phyloP scores from a whole-genome alignment of 30 jellyfish, hydroid and myxozoan genomes.

The Haliclystus octoradiatus region DNA sequence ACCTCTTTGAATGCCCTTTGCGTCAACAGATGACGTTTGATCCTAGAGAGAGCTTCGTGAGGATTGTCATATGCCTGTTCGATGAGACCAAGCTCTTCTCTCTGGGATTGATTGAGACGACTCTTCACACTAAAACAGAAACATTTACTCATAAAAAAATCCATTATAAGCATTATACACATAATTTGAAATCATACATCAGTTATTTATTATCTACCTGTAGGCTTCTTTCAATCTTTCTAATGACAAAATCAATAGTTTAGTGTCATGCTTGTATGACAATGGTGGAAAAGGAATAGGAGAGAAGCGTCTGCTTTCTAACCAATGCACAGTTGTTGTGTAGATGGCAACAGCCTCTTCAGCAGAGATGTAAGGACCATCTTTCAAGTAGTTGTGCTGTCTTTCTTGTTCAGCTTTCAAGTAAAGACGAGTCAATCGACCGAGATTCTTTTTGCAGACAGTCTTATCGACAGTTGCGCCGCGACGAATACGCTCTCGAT shows the following conservation, averaged over 20 bases:
- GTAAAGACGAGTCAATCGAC: slow-evolving; percentile 88
- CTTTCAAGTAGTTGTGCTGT: slow-evolving; percentile 94
- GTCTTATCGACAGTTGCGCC: slow-evolving; percentile 99
- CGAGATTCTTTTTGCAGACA: slow-evolving; percentile 96
- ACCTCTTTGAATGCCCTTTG: slow-evolving; percentile 99
- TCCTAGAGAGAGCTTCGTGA: slow-evolving; percentile 97
- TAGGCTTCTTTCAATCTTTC: slow-evolving; percentile 97
- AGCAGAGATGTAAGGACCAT: slow-evolving; percentile 99
- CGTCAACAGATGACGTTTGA: slow-evolving; percentile 95
- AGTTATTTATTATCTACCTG: slow-evolving; percentile 41
- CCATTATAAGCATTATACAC: too few relatives aligned
- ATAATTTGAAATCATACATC: too few relatives aligned
- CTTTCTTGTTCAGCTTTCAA: slow-evolving; percentile 98
- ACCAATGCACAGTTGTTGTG: slow-evolving; percentile 99
- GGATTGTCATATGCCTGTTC: slow-evolving; percentile 99
- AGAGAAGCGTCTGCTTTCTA: slow-evolving; percentile 94
- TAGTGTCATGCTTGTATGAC: slow-evolving; percentile 99
- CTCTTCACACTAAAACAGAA: slow-evolving; percentile 65
- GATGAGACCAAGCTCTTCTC: slow-evolving; percentile 96
- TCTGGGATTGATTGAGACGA: slow-evolving; percentile 95
- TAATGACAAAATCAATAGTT: slow-evolving; percentile 75
- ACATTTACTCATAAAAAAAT: too few relatives aligned
- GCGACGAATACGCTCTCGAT: slow-evolving; percentile 95
- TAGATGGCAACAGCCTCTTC: slow-evolving; percentile 99
- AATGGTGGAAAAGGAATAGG: slow-evolving; percentile 98